Conservation (phyloP, 2,888 invertebrate genomes). For the Clostera curtula region DNA sequence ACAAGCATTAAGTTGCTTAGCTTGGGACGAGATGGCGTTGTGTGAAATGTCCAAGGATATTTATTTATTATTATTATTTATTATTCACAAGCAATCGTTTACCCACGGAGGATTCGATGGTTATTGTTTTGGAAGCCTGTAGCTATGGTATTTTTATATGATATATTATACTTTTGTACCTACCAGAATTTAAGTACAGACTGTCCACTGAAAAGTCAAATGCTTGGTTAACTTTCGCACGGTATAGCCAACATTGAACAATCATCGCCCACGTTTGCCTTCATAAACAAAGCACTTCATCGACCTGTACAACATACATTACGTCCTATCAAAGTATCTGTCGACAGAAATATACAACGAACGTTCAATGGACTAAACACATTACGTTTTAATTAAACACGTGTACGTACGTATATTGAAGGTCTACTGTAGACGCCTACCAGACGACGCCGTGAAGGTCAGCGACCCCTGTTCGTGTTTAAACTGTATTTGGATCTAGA, state of each 20-base stretch:
- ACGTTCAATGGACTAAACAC: slow-evolving; percentile 35
- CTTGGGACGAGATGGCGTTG: no score
- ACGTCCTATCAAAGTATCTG: slow-evolving; percentile 22
- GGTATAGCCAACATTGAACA: slow-evolving; percentile 40
- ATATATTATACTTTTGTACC: no score
- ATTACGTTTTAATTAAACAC: slow-evolving; percentile 17
- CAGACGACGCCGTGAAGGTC: slow-evolving; percentile 43
- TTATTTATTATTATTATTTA: no score
- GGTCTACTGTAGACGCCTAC: slow-evolving; percentile 47
- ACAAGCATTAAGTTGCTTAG: no score
- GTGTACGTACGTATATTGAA: slow-evolving; percentile 22
- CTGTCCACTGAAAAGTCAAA: no score
- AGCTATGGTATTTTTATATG: no score
- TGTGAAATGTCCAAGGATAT: no score
- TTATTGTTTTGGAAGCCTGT: no score
- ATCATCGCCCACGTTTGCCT: slow-evolving; percentile 27
- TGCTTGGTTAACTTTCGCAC: no score
- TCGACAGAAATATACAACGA: slow-evolving; percentile 17
- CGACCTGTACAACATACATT: slow-evolving; percentile 26
- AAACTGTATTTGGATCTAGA: slow-evolving; percentile 31
- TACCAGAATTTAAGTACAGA: no score
- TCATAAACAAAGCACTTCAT: slow-evolving; percentile 14
- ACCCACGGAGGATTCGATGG: no score
- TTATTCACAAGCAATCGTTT: no score
- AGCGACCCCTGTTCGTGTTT: slow-evolving; percentile 45